Base-by-base conservation (phyloP, 2,888 invertebrate genomes). In the Byasa hedistus region DNA sequence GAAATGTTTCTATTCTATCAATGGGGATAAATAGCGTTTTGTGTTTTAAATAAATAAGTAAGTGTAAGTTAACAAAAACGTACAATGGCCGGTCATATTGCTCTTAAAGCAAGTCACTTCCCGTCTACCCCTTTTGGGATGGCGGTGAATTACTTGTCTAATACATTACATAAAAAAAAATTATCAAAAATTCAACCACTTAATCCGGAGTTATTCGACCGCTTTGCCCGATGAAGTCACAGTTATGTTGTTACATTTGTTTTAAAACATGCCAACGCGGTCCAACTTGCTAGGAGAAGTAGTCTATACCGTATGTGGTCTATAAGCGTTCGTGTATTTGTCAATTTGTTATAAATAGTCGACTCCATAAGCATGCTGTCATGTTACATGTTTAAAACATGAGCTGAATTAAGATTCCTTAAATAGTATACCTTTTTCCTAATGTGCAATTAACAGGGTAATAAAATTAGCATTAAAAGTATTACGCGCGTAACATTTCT, bases 281-380 rank as follows among this genome's bases (percentile, higher is more conserved):
- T 39, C 19, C 22, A 44, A 48, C 56, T 60, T 36, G 61, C 36
- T 52, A 23, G 24, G 61, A 44, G 57, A 66, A 66, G 36, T 61
- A 57, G 66, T 57, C 39, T 54, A 57, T 15, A 15, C 66, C 57
- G n/a, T 52, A 57, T 66, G 48, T 36, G 44, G 66, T 19, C n/a
- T 57, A 23, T 22, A 24, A 54, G 61, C 27, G 61, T 15, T 65
- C n/a, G 39, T 4, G 51, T 57, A 57, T 66, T 66, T 61, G 66
- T 61, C 57, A 61, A 57, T 39, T 58, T 58, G 8, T 57, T 66
- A 66, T 66, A 61, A 61, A 66, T 66, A 66, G 57, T 22, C 2
- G 56, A 61, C 55, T 57, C 61, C 52, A 36, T 61, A 54, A 19
- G 57, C 51, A 23, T 57, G 57, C 61, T 51, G 60, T 48, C 55